These are phyloP conservation scores for Drosophila eugracilis DNA, from an alignment of 1,140 invertebrate species.

Conservation along the genomic window DNA sequence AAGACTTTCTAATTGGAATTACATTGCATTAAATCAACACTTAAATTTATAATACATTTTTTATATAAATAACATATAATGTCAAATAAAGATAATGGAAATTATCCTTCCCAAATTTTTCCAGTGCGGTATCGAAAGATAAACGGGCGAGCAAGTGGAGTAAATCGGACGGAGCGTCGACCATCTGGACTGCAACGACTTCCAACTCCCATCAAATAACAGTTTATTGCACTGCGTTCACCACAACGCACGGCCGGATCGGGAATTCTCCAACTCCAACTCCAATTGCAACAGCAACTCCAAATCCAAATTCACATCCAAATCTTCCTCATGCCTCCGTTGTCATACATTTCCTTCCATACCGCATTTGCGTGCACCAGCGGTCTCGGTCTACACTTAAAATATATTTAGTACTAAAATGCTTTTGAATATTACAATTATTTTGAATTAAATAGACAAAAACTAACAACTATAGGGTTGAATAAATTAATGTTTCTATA, in stretches of 20 bases:
- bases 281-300: slow-evolving; percentile 1
- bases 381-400: background rate
- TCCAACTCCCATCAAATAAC: slow-evolving; percentile 79
- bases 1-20: background rate
- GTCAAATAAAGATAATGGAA: background rate
- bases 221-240: slow-evolving; percentile 68
- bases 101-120: background rate
- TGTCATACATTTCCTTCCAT: slow-evolving; percentile 41
- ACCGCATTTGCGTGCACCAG: slow-evolving; percentile 14
- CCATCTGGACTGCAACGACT: slow-evolving; percentile 53
- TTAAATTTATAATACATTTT: too few relatives aligned
- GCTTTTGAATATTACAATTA: too few relatives aligned
- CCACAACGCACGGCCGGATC: slow-evolving; percentile 32
- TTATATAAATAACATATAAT: background rate
- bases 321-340: slow-evolving; percentile 28
- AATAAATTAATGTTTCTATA: too few relatives aligned
- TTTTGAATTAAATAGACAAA: too few relatives aligned
- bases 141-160: background rate
- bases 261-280: background rate
- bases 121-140: background rate
- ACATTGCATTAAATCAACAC: too few relatives aligned
- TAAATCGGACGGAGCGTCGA: slow-evolving; percentile 13
- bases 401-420: too few relatives aligned
- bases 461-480: too few relatives aligned
- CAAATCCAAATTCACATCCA: slow-evolving; percentile 16